phyloP scores from a whole-genome alignment of 2,113 vertebrate genomes.

The Pelmatolapia mariae region DNA sequence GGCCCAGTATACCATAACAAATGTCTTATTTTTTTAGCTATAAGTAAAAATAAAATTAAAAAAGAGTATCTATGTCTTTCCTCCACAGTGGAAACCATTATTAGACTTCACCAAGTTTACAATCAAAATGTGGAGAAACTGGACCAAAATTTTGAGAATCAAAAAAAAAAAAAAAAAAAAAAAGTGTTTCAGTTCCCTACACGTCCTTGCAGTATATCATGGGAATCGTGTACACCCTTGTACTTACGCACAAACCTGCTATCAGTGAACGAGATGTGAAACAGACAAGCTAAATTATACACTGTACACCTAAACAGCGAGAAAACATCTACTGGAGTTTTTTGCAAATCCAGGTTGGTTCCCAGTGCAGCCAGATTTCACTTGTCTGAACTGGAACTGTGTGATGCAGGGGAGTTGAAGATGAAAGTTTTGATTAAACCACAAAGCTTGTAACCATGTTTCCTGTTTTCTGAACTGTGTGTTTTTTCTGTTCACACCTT shows the following conservation, averaged over 20 bases:
- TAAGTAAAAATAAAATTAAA: background rate
- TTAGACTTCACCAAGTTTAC: background rate
- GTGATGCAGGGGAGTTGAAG: background rate
- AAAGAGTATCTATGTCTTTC: background rate
- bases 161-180: no score
- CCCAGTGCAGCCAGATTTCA: background rate
- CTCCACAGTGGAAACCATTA: background rate
- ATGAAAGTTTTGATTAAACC: background rate
- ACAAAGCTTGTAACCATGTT: background rate
- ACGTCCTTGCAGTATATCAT: background rate
- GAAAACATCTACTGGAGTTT: background rate
- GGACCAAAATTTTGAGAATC: accelerated
- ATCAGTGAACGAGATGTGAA: background rate
- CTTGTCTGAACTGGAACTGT: accelerated
- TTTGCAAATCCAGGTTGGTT: background rate
- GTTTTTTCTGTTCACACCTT: background rate
- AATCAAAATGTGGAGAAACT: background rate
- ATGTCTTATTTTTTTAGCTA: accelerated
- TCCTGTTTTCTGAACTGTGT: background rate
- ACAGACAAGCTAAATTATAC: accelerated
- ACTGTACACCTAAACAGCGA: accelerated
- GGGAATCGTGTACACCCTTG: accelerated
- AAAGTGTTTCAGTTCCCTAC: background rate
- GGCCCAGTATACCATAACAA: background rate
- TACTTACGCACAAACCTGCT: accelerated